A percentile compares a stretch with the other conserved stretches of the same genome.
Evolutionary conservation across 2,888 invertebrate species (phyloP).

Genomic region (Aporophyla lueneburgensis): DNA sequence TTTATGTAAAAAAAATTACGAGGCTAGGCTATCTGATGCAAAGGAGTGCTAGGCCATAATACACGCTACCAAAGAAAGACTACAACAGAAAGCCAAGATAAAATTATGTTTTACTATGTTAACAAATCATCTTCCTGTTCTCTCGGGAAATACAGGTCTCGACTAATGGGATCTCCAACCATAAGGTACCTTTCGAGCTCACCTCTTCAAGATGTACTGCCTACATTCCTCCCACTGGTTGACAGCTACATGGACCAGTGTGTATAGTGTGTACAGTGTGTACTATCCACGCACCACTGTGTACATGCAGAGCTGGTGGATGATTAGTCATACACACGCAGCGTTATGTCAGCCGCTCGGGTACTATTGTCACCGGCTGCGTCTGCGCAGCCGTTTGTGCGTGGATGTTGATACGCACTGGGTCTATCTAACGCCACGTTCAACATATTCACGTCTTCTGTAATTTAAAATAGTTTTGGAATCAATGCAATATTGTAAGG

Average conservation of each 20-base stretch:
- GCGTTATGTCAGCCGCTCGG: conserved; percentile 61
- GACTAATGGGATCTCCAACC: background rate
- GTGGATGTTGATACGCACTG: conserved; percentile 34
- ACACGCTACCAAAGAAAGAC: background rate
- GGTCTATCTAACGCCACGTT: background rate
- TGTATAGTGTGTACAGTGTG: conserved; percentile 23
- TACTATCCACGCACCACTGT: conserved; percentile 11
- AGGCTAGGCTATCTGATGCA: background rate
- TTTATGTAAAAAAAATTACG: background rate
- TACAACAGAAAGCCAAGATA: too few relatives aligned
- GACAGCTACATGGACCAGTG: conserved; percentile 8
- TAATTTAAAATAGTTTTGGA: background rate
- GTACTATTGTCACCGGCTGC: conserved; percentile 61
- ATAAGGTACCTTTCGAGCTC: conserved; percentile 2
- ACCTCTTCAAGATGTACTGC: conserved; percentile 4
- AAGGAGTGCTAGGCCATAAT: background rate
- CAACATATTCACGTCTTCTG: background rate
- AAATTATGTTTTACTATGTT: background rate
- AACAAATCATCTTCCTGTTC: background rate
- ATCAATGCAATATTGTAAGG: background rate
- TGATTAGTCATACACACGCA: conserved; percentile 69
- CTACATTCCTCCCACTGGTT: conserved; percentile 19
- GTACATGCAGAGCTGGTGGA: conserved; percentile 30
- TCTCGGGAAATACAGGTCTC: background rate
- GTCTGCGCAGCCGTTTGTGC: conserved; percentile 51